These are phyloP conservation scores for Sciurus niger DNA, from an alignment of 2,113 vertebrate species.

Conservation along the genomic window DNA sequence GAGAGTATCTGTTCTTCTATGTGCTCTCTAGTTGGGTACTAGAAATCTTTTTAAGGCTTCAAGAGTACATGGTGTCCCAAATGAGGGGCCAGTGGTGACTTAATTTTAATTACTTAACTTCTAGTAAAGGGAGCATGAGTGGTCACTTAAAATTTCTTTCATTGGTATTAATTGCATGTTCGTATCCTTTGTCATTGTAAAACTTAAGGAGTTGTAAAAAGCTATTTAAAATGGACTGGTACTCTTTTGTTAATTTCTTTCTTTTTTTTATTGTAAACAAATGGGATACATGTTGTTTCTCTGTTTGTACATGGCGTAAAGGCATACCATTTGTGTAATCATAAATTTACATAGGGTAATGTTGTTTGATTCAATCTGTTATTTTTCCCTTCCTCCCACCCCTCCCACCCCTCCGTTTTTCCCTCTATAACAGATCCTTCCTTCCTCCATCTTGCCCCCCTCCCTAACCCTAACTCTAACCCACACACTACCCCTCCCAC, in stretches of 20 bases:
- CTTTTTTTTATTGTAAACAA: too few species aligned
- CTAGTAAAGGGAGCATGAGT: background rate
- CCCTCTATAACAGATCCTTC: too few species aligned
- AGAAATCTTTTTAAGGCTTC: background rate
- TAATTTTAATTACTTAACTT: slow-evolving; percentile 11
- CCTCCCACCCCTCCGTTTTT: too few species aligned
- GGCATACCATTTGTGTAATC: too few species aligned
- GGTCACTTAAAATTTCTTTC: background rate
- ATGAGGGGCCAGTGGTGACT: background rate
- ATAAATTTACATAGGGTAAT: too few species aligned
- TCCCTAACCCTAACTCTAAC: too few species aligned
- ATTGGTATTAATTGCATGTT: background rate
- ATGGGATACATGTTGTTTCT: too few species aligned
- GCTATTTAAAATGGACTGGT: background rate
- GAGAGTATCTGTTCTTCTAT: background rate
- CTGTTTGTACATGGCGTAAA: too few species aligned
- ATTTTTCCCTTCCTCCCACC: too few species aligned
- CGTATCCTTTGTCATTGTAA: background rate
- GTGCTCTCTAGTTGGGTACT: background rate
- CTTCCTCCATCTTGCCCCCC: too few species aligned
- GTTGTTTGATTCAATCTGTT: too few species aligned
- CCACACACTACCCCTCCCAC: too few species aligned
- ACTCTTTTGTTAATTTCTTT: background rate
- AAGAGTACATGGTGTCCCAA: background rate
- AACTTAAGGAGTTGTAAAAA: background rate